A percentile compares a stretch with the other conserved stretches of the same genome.
Conservation (phyloP, 2,888 invertebrate species). For the Euzetes globulus region DNA sequence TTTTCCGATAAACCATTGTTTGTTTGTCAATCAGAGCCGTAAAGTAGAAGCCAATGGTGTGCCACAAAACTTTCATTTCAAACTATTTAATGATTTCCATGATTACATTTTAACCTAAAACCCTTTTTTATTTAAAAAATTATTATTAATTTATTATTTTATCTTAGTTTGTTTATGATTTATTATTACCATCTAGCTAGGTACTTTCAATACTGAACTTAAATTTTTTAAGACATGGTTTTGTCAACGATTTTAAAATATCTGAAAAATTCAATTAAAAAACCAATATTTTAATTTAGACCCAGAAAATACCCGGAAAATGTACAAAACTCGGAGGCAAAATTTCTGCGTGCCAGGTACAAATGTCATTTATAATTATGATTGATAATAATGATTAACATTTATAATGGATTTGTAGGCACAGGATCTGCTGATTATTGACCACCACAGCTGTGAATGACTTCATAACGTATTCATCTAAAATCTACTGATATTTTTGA, state of each 20-base stretch:
- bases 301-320: slow-evolving; percentile 41
- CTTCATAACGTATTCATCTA: too few relatives aligned
- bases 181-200: too few relatives aligned
- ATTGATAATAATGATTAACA: background rate
- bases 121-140: too few relatives aligned
- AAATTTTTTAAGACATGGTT: too few relatives aligned
- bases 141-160: too few relatives aligned
- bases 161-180: too few relatives aligned
- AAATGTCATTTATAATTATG: background rate
- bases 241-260: too few relatives aligned
- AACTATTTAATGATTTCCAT: background rate
- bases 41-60: too few relatives aligned
- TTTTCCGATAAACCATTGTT: background rate
- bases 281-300: slow-evolving; percentile 34
- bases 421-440: slow-evolving; percentile 36
- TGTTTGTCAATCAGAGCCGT: background rate
- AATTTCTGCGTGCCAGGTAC: slow-evolving; percentile 40
- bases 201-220: too few relatives aligned
- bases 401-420: background rate
- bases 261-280: background rate
- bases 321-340: slow-evolving; percentile 40
- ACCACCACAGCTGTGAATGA: slow-evolving; percentile 31
- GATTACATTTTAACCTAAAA: too few relatives aligned
- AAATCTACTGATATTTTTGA: background rate
- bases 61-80: background rate